These are phyloP conservation scores for Ridgeia piscesae DNA, from an alignment of 1,140 invertebrate genomes.

Conservation along the genomic window DNA sequence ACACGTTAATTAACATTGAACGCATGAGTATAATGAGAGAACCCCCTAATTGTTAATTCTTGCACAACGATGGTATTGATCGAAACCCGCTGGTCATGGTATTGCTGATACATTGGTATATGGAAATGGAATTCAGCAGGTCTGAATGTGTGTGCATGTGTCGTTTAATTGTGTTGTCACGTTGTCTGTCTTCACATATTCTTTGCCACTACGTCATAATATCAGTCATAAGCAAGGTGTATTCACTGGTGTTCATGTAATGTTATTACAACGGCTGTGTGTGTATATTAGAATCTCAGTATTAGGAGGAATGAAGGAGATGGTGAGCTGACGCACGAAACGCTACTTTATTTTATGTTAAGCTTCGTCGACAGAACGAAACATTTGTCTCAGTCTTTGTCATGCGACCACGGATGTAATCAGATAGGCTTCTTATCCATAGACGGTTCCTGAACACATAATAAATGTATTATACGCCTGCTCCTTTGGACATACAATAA, in stretches of 20 bases:
- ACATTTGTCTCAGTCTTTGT: not conserved
- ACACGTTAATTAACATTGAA: not conserved
- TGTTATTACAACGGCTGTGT: not conserved
- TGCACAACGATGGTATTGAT: not conserved
- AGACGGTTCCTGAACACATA: not conserved
- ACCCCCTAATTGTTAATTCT: not conserved
- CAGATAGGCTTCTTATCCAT: not conserved
- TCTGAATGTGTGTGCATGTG: not conserved
- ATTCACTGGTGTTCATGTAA: not conserved
- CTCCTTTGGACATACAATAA: too few species aligned
- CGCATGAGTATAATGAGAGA: not conserved
- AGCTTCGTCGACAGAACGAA: not conserved
- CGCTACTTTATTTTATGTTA: not conserved
- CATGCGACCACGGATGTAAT: not conserved
- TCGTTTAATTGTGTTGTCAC: not conserved
- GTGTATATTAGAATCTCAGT: constrained; percentile 6
- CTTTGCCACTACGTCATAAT: not conserved
- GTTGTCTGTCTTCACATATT: not conserved
- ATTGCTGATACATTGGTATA: constrained; percentile 1
- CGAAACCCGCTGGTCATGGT: not conserved
- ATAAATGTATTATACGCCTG: too few species aligned
- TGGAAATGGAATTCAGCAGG: not conserved
- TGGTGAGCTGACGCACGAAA: not conserved
- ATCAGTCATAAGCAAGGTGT: not conserved
- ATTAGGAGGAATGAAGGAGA: not conserved